These are phyloP conservation scores for Neotragus moschatus DNA, from an alignment of 2,113 vertebrate species.

Conservation along the genomic window DNA sequence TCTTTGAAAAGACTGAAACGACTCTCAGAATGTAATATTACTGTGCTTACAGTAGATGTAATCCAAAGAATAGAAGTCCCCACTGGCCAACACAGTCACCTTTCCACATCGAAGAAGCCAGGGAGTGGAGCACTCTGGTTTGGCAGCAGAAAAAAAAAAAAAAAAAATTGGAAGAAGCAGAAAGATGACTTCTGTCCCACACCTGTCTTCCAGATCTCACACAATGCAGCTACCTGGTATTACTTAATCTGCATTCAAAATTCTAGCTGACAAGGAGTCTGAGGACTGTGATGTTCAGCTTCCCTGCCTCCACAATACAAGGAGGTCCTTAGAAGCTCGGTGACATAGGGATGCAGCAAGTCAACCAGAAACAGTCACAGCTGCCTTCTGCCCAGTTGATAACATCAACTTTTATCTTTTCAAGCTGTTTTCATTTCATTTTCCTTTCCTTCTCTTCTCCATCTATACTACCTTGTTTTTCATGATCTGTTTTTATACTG, in stretches of 20 bases:
- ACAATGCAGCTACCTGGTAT: background rate
- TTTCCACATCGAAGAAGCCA: background rate
- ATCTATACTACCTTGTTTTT: background rate
- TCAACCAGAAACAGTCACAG: background rate
- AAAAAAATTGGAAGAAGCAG: background rate
- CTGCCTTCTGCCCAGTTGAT: background rate
- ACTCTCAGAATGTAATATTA: background rate
- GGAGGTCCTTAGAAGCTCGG: background rate
- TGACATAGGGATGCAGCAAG: background rate
- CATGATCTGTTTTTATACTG: background rate
- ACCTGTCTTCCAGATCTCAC: background rate
- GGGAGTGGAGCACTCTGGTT: background rate
- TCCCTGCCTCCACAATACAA: background rate
- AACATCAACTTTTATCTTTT: background rate
- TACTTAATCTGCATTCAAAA: background rate
- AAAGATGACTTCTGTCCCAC: background rate
- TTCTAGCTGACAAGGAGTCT: background rate
- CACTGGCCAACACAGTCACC: background rate
- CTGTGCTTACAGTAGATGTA: background rate
- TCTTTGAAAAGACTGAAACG: background rate
- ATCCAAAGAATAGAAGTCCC: background rate
- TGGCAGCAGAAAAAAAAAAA: background rate
- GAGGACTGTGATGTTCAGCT: background rate
- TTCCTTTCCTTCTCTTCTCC: background rate
- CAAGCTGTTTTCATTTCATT: background rate